Conservation (phyloP, 1,140 invertebrate genomes). For the Nebria ingens region DNA sequence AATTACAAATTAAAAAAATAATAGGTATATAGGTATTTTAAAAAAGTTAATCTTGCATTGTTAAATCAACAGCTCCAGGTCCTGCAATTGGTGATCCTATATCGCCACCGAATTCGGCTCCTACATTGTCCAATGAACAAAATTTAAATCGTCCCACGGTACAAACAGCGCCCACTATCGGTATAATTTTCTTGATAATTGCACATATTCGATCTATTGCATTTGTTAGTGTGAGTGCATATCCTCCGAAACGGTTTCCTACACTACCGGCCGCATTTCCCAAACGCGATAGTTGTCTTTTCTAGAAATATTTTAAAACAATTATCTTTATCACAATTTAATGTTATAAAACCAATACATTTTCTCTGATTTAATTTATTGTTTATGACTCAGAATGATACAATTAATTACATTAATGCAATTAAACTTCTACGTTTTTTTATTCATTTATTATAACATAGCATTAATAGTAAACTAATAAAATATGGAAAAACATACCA, state of each 20-base stretch:
- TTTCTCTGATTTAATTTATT: too few species aligned
- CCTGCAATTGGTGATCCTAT: background rate
- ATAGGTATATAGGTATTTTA: background rate
- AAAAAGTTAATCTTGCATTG: background rate
- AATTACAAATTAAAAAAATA: background rate
- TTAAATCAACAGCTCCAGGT: constrained; percentile 1
- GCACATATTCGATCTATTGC: constrained; percentile 32
- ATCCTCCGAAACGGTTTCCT: constrained; percentile 27
- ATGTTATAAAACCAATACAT: too few species aligned
- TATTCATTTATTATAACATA: too few species aligned
- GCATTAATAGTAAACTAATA: too few species aligned
- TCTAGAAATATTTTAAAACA: too few species aligned
- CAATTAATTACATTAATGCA: too few species aligned
- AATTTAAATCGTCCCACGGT: constrained; percentile 32
- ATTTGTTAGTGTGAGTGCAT: constrained; percentile 25
- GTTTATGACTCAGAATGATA: too few species aligned
- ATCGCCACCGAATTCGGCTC: background rate
- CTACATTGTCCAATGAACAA: constrained; percentile 19
- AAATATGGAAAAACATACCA: too few species aligned
- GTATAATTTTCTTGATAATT: constrained; percentile 31
- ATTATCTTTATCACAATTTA: too few species aligned
- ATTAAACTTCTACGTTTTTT: too few species aligned
- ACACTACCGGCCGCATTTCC: constrained; percentile 28
- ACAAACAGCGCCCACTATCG: constrained; percentile 31
- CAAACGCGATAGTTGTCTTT: constrained; percentile 26